Evolutionary conservation across 2,113 vertebrate genomes (phyloP).

Genomic region (Phylloscopus trochiloides): DNA sequence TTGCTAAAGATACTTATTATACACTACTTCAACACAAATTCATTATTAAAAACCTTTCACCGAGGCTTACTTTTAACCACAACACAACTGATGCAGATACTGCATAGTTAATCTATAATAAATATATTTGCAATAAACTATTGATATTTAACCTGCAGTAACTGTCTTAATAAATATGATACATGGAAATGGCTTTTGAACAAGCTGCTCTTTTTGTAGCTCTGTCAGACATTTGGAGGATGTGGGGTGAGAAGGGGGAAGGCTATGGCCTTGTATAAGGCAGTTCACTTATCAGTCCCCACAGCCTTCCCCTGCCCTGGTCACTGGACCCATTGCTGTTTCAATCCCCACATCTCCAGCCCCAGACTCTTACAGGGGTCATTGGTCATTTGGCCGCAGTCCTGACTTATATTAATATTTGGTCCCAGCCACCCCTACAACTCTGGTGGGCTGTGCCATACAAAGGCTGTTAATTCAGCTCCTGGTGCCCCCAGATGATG

Average conservation of each 20-base stretch:
- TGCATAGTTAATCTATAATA: conserved; percentile 19
- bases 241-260: neutral
- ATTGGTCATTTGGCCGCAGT: neutral
- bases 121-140: conserved; percentile 55
- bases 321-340: neutral
- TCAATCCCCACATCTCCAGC: neutral
- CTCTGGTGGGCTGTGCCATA: neutral
- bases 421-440: neutral
- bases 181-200: conserved; percentile 18
- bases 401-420: neutral
- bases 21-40: conserved; percentile 17
- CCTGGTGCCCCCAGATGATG: neutral
- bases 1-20: conserved; percentile 49
- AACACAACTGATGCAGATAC: neutral
- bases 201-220: neutral
- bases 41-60: conserved; percentile 54
- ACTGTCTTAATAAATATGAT: conserved; percentile 48
- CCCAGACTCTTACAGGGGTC: neutral
- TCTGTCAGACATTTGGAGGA: neutral
- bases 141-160: conserved; percentile 64
- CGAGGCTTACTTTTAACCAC: conserved; percentile 29
- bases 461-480: neutral
- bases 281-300: neutral
- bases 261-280: neutral
- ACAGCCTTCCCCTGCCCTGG: neutral